Evolutionary conservation across 2,888 invertebrate genomes (phyloP).

Genomic region (Harmothoe impar): DNA sequence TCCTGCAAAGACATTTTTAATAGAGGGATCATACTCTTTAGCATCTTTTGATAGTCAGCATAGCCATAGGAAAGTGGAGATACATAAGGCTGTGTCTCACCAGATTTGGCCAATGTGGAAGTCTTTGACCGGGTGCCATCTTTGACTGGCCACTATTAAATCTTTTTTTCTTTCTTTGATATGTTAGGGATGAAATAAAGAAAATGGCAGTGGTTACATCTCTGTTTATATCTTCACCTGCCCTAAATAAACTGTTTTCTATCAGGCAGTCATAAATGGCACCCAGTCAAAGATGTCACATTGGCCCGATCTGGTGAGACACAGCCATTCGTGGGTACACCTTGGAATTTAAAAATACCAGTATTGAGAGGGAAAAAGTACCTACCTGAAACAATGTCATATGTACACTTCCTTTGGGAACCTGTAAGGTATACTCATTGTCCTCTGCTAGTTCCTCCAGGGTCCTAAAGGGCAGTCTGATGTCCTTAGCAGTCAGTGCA

Average conservation of each 20-base stretch:
- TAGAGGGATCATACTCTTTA: background rate
- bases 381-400: background rate
- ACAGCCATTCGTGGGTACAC: no score
- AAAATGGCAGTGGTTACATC: background rate
- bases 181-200: background rate
- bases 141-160: background rate
- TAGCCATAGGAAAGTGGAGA: background rate
- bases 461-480: conserved; percentile 74
- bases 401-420: background rate
- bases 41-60: background rate
- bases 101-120: no score
- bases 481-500: conserved; percentile 75
- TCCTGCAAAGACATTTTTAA: background rate
- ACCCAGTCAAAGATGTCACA: no score
- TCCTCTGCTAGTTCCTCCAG: conserved; percentile 72
- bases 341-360: background rate
- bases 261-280: no score
- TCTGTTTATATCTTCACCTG: background rate
- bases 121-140: no score
- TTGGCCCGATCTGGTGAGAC: no score
- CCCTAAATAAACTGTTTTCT: no score
- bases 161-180: background rate
- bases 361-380: background rate
- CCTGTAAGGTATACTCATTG: conserved; percentile 67
- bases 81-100: no score